Base-by-base conservation (phyloP, 2,797 vertebrate genomes). In the Gallinago nigripennis region DNA sequence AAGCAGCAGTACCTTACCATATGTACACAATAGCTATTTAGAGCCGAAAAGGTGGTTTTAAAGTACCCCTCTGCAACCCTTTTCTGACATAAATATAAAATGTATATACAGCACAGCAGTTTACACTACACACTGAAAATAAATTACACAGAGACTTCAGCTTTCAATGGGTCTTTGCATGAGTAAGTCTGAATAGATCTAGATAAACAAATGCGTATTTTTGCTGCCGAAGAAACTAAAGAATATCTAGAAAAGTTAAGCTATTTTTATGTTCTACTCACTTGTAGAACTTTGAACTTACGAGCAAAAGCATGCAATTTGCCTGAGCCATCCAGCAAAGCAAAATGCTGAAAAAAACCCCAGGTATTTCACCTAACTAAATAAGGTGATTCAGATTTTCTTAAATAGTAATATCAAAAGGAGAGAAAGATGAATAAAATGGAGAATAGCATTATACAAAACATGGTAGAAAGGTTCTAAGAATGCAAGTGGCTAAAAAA, bases 1-100 rank as follows among this genome's bases (percentile, higher is more conserved):
- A 98, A 98, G 98, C 98, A 99, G 98, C 98, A 98, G 98, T 97
- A 98, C 98, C 93, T 97, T 98, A 98, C 98, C 98, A 98, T 99
- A 99, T 99, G 98, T 98, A 98, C 98, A 98, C 98, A 98, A 98
- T 98, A 98, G 98, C 98, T 98, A 98, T 98, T 98, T 97, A 98
- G 98, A 98, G 97, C 97, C 95, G 69, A 97, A 98, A 98, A 98
- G 98, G 98, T 98, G 98, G 97, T 96, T 97, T 97, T 97, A 97
- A 98, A 98, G 98, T 97, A 98, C 97, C 98, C 98, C 98, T 98
- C 90, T 98, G 98, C 97, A 98, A 97, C 97, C 88, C 96, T 98
- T 98, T 96, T 95, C 97, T 97, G 97, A 98, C 97, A 98, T 98
- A 98, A 98, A 98, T 98, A 98, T 97, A 98, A 98, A 98, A 98